Evolutionary conservation across 2,888 invertebrate genomes (phyloP), one percentile per base, ranked within the genome.

Genomic region (Tenthredo distinguenda): DNA sequence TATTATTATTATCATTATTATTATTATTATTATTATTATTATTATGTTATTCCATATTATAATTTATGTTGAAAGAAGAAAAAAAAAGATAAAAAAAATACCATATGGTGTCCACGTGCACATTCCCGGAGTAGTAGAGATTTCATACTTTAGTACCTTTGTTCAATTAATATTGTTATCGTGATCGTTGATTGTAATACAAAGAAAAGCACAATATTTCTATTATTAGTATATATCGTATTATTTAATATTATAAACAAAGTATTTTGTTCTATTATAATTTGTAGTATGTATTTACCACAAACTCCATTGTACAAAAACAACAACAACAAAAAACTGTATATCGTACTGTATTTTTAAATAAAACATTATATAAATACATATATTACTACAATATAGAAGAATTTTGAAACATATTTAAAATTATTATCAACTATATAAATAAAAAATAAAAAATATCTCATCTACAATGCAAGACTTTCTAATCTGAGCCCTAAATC

Each of bases 321-420:
- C n/a, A 62, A 21, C n/a, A 58, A 37, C 21, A 34, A 34, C 31
- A 12, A 26, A 86, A 74, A 88, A 87, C 88, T 87, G 87, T 87
- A 87, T 88, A 88, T 88, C 87, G 89, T 88, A 88, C 88, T 89
- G 89, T 90, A 90, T 89, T 89, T 88, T 87, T 88, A 87, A 89
- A 91, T 89, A 89, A 90, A 89, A 86, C 86, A 88, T 88, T 91
- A 88, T 89, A 85, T 89, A 87, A 87, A 87, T 89, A 89, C 91
- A 71, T 40, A 72, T 72, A 21, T 55, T 55, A 55, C 6, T 40
- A 26, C 21, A 74, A 74, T 74, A 74, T 43, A 74, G 31, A 55
- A 50, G 10, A 74, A 43, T 21, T 26, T 21, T n/a, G 21, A 7
- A 10, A 21, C 12, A 21, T 62, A 62, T 62, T 62, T 47, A 47